phyloP scores from a whole-genome alignment of 2,888 invertebrate species.

The Polylopha cassiicola region DNA sequence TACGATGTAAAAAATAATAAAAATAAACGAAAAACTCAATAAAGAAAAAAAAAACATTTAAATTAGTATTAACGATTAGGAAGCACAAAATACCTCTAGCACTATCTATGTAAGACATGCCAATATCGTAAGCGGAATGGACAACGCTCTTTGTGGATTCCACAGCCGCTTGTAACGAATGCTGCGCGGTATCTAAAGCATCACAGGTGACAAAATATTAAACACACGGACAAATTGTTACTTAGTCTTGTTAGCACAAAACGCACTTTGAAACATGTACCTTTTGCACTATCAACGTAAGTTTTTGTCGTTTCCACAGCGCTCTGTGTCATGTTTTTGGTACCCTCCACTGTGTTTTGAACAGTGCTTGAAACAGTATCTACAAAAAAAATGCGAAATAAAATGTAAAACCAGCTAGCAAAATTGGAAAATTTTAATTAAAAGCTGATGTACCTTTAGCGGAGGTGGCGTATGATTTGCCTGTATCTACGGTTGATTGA shows the following conservation, averaged over 20 bases:
- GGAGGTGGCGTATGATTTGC: constrained; percentile 18
- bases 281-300: constrained; percentile 46
- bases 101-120: constrained; percentile 43
- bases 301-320: constrained; percentile 46
- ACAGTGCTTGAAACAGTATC: constrained; percentile 46
- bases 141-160: constrained; percentile 46
- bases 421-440: too few species aligned
- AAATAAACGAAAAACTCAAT: background rate
- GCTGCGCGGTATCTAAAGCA: constrained; percentile 36
- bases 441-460: constrained; percentile 28
- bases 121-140: constrained; percentile 43
- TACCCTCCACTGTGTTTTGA: constrained; percentile 44
- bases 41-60: too few species aligned
- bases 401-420: too few species aligned
- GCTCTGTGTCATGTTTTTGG: constrained; percentile 41
- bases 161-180: constrained; percentile 36
- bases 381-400: constrained; percentile 39
- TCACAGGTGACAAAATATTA: constrained; percentile 18
- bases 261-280: constrained; percentile 34
- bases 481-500: constrained; percentile 22
- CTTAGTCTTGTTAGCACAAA: constrained; percentile 17
- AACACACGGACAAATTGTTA: constrained; percentile 19
- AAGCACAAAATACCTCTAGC: constrained; percentile 40
- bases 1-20: constrained; percentile 36
- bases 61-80: too few species aligned